Evolutionary conservation across 2,797 vertebrate species (phyloP).

Genomic region (Gymnothorax javanicus): DNA sequence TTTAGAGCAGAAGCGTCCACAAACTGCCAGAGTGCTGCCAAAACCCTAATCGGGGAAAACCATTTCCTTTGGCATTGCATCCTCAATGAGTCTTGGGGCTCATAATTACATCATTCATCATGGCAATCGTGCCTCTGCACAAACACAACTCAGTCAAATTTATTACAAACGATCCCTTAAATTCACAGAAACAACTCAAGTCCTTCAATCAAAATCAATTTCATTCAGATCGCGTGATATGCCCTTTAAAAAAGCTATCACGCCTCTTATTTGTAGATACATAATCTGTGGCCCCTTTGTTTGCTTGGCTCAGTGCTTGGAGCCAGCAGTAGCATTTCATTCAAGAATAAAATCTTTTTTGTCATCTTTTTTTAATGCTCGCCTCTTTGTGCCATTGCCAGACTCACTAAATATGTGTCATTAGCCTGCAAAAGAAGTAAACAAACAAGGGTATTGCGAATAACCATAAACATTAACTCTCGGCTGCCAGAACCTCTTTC

Average conservation of each 20-base stretch:
- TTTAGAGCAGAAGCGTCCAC: constrained; percentile 21
- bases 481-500: background rate
- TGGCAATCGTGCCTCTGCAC: background rate
- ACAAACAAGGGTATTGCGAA: too few species aligned
- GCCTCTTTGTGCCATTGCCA: background rate
- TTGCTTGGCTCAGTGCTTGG: background rate
- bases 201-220: background rate
- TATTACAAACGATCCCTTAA: background rate
- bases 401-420: too few species aligned
- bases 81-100: background rate
- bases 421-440: too few species aligned
- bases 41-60: constrained; percentile 2
- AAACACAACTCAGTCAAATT: background rate
- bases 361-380: background rate
- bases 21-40: background rate
- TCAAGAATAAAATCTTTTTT: background rate
- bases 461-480: background rate
- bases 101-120: background rate
- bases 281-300: background rate
- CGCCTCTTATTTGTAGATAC: background rate
- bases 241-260: background rate
- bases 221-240: background rate
- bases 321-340: background rate
- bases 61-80: constrained; percentile 5
- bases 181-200: background rate